phyloP scores from a whole-genome alignment of 2,888 invertebrate genomes.

The Griposia aprilina region DNA sequence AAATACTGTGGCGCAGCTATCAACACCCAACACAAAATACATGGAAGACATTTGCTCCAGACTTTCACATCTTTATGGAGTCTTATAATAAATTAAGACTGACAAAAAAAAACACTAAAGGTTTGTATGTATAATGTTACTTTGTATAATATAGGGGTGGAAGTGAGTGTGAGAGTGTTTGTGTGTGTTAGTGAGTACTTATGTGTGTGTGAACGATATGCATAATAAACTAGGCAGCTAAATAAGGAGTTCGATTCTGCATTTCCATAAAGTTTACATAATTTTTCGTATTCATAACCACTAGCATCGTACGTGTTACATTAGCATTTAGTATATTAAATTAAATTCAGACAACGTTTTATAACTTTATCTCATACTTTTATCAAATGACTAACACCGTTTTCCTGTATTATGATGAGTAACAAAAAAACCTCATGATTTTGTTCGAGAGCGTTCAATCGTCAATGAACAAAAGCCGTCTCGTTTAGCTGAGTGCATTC shows the following conservation, averaged over 20 bases:
- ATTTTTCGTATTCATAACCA: constrained; percentile 24
- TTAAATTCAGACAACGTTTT: constrained; percentile 14
- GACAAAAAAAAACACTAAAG: no score
- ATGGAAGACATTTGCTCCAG: no score
- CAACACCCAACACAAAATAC: no score
- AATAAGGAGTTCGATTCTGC: background rate
- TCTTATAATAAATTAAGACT: no score
- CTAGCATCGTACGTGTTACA: constrained; percentile 2
- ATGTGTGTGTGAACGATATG: no score
- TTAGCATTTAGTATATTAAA: constrained; percentile 7
- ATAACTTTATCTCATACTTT: constrained; percentile 1
- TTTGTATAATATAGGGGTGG: no score
- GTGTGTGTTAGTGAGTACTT: no score
- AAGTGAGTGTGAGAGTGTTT: no score
- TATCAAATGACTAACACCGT: constrained; percentile 30
- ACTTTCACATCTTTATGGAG: no score
- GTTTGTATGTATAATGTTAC: no score
- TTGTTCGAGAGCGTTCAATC: constrained; percentile 9
- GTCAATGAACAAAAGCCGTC: constrained; percentile 21
- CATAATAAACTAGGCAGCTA: background rate
- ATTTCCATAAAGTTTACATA: background rate
- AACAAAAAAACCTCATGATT: background rate
- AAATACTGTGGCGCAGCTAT: no score
- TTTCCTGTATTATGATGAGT: constrained; percentile 7
- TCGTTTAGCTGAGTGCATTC: constrained; percentile 42